Base-by-base conservation (phyloP, 2,797 vertebrate genomes). In the Spinibarbus caldwelli region DNA sequence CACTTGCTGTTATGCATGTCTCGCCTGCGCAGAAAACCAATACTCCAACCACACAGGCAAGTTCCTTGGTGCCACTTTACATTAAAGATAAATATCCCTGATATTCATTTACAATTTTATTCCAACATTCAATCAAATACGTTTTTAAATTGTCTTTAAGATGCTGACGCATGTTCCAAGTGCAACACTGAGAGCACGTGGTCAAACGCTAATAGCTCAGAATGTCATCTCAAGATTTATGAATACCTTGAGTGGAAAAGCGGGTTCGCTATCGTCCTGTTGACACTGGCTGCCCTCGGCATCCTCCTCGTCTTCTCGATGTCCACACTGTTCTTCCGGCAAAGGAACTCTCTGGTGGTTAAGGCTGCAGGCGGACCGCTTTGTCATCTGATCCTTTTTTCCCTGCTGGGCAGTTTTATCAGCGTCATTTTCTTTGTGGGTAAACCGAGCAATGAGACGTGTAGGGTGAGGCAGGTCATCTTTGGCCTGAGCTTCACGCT, bases 1-100 rank as follows among this genome's bases (percentile, higher is more conserved):
- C 83, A 96, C 92, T 5, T 98, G 97, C 82, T 98, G 97, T 89
- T 98, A 97, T 45, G 95, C 97, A 73, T 98, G 96, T 86, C 91
- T 95, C 83, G 94, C 93, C 89, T 98, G 97, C 54, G 95, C 96
- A 0, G 95, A 96, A 91, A 97, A 97, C 89, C 94, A 97, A 76
- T 97, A 93, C 89, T 96, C 95, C 80, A 96, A 97, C 59, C 68
- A 84, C 85, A 95, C 95, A 92, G 97, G 97, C 94, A 92, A 92
- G 84, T 41, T 23, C 3, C 6, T 26, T 15, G 52, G 4, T 29
- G 23, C 3, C 26, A 78, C 14, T 59, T 43, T 77, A 41, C 23
- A 9, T 7, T 10, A 17, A 57, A 26, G 12, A 49, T 47, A 3
- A 57, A 29, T 21, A 14, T 59, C 6, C 34, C 2, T 45, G 21